Percentiles rank a stretch among this genome's conserved stretches.
These are phyloP conservation scores for Platichthys flesus DNA, from an alignment of 2,113 vertebrate species.

Conservation along the genomic window DNA sequence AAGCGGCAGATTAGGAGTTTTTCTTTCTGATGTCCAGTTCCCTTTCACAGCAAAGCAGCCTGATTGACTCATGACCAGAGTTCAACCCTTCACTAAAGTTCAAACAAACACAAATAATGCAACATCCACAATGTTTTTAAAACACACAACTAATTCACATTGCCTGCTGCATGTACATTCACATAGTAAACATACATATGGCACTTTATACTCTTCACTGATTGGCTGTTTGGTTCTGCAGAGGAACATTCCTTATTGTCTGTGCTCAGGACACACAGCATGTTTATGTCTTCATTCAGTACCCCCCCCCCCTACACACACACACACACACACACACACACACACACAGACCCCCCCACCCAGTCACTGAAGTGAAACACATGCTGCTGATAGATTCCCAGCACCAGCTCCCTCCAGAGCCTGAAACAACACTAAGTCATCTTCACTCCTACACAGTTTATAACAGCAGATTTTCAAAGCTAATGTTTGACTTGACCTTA, in stretches of 20 bases:
- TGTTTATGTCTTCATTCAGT: conserved; percentile 33
- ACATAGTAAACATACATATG: conserved; percentile 3
- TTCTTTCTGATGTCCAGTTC: too few species aligned
- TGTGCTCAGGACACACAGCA: conserved; percentile 20
- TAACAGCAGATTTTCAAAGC: background rate
- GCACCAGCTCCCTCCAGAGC: conserved; percentile 13
- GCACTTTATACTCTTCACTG: conserved; percentile 10
- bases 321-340: rapidly evolving
- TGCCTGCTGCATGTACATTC: background rate
- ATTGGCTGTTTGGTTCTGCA: conserved; percentile 27
- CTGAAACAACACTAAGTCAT: conserved; percentile 26
- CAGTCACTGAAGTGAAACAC: conserved; percentile 43
- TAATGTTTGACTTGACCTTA: background rate
- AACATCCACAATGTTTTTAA: background rate
- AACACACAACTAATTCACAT: background rate
- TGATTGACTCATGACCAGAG: too few species aligned
- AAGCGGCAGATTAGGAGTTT: too few species aligned
- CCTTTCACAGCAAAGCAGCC: too few species aligned
- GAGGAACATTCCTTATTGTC: conserved; percentile 28
- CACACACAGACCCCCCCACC: background rate
- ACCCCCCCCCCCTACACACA: too few species aligned
- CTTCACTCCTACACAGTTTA: background rate
- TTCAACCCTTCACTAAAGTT: too few species aligned
- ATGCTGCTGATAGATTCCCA: conserved; percentile 48
- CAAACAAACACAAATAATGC: background rate